Conservation (phyloP, 2,888 invertebrate genomes). For the Seira musarum region DNA sequence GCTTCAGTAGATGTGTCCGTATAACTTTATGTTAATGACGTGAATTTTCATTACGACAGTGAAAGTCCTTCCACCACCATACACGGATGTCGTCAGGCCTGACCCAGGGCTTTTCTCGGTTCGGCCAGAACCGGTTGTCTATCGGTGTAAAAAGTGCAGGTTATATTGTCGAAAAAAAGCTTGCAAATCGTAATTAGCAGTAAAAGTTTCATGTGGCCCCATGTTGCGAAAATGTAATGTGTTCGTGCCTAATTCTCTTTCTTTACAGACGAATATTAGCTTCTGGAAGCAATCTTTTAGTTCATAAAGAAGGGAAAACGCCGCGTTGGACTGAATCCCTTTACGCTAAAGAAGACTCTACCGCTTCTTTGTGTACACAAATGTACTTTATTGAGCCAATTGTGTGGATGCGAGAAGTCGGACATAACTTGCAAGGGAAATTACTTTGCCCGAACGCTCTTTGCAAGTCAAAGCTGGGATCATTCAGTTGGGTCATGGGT, state of each 20-base stretch:
- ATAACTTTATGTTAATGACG: background rate
- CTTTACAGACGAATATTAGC: constrained; percentile 81
- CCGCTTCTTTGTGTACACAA: constrained; percentile 77
- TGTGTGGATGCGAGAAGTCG: constrained; percentile 87
- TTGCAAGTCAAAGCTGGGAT: constrained; percentile 88
- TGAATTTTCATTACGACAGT: constrained; percentile 73
- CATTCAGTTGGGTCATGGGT: constrained; percentile 93
- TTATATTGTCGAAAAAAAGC: constrained; percentile 65
- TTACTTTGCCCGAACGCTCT: constrained; percentile 83
- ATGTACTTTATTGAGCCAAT: constrained; percentile 92
- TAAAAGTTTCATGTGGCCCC: too few species aligned
- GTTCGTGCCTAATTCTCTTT: background rate
- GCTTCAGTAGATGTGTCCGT: background rate
- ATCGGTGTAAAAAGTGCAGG: constrained; percentile 87
- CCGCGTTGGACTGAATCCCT: constrained; percentile 75
- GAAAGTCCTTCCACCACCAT: constrained; percentile 86
- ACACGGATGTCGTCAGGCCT: constrained; percentile 83
- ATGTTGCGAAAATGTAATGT: too few species aligned
- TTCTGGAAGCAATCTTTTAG: constrained; percentile 83
- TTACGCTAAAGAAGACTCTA: constrained; percentile 63
- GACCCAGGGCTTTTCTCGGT: constrained; percentile 85
- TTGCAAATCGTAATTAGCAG: background rate
- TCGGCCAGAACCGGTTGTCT: constrained; percentile 87
- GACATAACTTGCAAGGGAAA: constrained; percentile 83
- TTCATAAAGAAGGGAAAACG: constrained; percentile 78